Evolutionary conservation across 2,888 invertebrate species (phyloP).

Genomic region (Morinoia aosen): DNA sequence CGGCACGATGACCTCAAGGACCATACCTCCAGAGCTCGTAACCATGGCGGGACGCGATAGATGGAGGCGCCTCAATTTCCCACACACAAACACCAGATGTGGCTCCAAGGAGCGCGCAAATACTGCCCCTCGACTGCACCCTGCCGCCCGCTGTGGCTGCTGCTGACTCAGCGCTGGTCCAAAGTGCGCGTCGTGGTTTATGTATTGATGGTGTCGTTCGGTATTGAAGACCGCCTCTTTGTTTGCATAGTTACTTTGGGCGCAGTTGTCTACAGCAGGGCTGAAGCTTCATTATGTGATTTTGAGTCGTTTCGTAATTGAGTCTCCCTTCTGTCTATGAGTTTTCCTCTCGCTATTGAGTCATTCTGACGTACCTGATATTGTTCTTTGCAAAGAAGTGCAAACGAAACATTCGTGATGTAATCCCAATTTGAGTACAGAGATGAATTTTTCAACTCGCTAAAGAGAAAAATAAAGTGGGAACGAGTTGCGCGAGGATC

Average conservation of each 20-base stretch:
- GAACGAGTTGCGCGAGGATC: no score
- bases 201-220: background rate
- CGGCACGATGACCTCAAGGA: background rate
- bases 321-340: background rate
- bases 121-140: background rate
- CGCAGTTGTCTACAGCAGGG: background rate
- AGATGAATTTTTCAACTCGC: no score
- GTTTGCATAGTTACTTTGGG: background rate
- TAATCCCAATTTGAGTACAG: no score
- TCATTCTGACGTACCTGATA: background rate
- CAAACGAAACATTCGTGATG: no score
- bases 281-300: background rate
- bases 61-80: background rate
- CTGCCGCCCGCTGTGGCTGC: background rate
- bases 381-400: no score
- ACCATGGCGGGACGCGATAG: background rate
- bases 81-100: background rate
- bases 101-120: background rate
- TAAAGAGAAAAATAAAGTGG: no score
- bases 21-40: background rate
- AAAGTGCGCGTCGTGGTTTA: background rate
- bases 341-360: background rate
- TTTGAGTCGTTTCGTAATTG: background rate
- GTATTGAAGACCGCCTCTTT: background rate
- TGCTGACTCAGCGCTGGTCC: background rate